phyloP scores from a whole-genome alignment of 2,888 invertebrate species.

The Heliconius hortense region DNA sequence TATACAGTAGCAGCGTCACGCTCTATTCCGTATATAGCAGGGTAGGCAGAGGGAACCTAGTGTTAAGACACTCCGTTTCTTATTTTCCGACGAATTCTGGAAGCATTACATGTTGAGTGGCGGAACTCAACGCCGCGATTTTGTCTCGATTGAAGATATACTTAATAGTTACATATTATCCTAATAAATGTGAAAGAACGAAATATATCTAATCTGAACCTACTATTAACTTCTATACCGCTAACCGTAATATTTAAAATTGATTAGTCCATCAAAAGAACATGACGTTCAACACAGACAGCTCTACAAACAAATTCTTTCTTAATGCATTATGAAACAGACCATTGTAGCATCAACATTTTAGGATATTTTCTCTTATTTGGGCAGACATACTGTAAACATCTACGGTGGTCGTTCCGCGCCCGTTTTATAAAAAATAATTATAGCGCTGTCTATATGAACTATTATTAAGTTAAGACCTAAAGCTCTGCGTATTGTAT shows the following conservation, averaged over 20 bases:
- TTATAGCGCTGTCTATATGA: constrained; percentile 16
- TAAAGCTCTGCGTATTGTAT: too few species aligned
- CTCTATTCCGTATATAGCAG: too few species aligned
- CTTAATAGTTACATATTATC: too few species aligned
- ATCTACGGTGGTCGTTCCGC: constrained; percentile 34
- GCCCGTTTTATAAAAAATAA: constrained; percentile 27
- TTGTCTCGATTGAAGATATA: too few species aligned
- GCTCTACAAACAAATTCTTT: constrained; percentile 40
- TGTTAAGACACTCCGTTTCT: too few species aligned
- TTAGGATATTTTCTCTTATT: constrained; percentile 32
- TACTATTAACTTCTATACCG: neutral
- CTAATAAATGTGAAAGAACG: too few species aligned
- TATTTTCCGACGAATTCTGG: too few species aligned
- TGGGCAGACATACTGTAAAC: constrained; percentile 31
- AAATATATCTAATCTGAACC: neutral
- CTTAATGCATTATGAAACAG: constrained; percentile 42
- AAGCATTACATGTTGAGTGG: too few species aligned
- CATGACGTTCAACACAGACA: constrained; percentile 22
- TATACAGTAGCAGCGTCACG: too few species aligned
- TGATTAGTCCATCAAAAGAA: constrained; percentile 20
- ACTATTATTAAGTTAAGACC: too few species aligned
- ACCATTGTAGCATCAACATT: constrained; percentile 40
- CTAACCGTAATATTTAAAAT: neutral
- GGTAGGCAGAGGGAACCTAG: too few species aligned
- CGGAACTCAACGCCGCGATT: too few species aligned